Conservation (phyloP, 1,140 invertebrate species). For the Drosophila setifemur region DNA sequence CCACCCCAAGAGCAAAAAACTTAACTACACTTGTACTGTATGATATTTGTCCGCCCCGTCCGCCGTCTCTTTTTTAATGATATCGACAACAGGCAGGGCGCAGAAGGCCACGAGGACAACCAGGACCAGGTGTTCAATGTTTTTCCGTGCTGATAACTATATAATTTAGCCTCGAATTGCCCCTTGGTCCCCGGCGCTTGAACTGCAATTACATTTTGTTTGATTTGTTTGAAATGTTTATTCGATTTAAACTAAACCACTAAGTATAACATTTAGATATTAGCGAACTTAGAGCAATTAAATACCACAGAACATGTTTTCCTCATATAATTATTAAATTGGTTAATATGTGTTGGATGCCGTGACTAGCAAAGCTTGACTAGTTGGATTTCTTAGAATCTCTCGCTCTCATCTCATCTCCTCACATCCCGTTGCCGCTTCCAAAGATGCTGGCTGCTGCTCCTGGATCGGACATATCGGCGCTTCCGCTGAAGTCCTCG, state of each 20-base stretch:
- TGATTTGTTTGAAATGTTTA: constrained; percentile 58
- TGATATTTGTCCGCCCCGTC: constrained; percentile 37
- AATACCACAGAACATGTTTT: constrained; percentile 79
- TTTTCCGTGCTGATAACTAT: constrained; percentile 62
- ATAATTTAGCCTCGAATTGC: constrained; percentile 59
- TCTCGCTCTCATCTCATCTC: background rate
- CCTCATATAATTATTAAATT: constrained; percentile 47
- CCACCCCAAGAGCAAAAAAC: constrained; percentile 34
- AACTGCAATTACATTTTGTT: constrained; percentile 52
- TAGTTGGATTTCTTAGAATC: constrained; percentile 45
- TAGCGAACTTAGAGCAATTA: constrained; percentile 80
- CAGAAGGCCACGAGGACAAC: constrained; percentile 37
- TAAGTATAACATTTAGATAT: constrained; percentile 78
- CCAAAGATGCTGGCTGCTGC: constrained; percentile 54
- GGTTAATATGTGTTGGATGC: constrained; percentile 42
- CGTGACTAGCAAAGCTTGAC: constrained; percentile 56
- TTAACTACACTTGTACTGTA: constrained; percentile 61
- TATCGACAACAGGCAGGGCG: constrained; percentile 44
- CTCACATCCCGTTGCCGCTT: constrained; percentile 39
- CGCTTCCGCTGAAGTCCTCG: constrained; percentile 58
- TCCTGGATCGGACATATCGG: constrained; percentile 46
- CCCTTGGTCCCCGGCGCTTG: constrained; percentile 53
- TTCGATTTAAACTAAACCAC: constrained; percentile 74
- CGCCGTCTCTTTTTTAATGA: constrained; percentile 50
- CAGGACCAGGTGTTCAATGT: constrained; percentile 77